Conservation (phyloP, 2,888 invertebrate species). For the Eupithecia inturbata region DNA sequence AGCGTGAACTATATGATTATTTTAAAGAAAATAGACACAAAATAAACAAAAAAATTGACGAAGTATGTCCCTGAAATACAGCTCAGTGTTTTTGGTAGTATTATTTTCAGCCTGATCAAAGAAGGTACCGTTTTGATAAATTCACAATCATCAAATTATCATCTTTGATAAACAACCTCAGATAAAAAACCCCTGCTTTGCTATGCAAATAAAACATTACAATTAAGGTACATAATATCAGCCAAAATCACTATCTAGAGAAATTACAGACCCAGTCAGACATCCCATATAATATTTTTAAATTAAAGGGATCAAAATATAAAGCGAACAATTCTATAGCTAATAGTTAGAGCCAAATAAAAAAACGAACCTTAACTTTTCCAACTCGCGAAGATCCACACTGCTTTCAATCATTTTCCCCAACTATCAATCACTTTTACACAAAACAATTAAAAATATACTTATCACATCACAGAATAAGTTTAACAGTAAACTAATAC, state of each 20-base stretch:
- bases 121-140: constrained; percentile 1
- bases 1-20: neutral
- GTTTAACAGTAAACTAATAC: constrained; percentile 48
- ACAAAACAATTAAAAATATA: constrained; percentile 33
- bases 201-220: constrained; percentile 1
- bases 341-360: no score
- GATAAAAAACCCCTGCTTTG: neutral
- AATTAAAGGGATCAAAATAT: neutral
- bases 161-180: constrained; percentile 4
- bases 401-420: constrained; percentile 67
- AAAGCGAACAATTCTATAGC: neutral
- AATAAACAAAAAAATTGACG: neutral
- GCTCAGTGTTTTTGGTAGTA: neutral
- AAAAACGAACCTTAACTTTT: constrained; percentile 68
- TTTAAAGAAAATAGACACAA: neutral
- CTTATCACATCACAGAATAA: constrained; percentile 59
- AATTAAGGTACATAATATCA: neutral
- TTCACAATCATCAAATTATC: neutral
- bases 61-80: neutral
- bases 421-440: constrained; percentile 20
- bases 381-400: constrained; percentile 68
- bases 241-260: neutral
- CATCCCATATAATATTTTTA: neutral
- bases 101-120: constrained; percentile 8
- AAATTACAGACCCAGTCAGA: neutral